Base-by-base conservation (phyloP, 2,797 vertebrate genomes). In the Bryconaethiops microstoma region DNA sequence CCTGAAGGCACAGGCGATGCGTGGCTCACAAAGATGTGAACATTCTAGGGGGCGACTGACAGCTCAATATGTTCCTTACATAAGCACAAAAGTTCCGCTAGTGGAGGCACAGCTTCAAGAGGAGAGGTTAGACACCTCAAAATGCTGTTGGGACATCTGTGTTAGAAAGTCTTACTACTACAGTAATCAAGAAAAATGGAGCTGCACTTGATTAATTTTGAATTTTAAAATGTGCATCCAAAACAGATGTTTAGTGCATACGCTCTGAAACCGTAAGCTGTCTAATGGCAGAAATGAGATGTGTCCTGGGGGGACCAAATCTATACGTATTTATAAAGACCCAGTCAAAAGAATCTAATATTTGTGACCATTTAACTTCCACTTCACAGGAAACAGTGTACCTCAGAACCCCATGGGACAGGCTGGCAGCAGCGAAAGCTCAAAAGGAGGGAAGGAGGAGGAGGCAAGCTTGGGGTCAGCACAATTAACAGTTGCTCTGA, bases 51-150 rank as follows among this genome's bases (percentile, higher is more conserved):
- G 84, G 87, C 77, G 82, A 82, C 39, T 90, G 87, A 86, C 88
- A 90, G 85, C 89, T 92, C 89, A 89, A 86, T 90, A 90, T 92
- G 89, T 79, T 85, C 82, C 88, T 93, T 93, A 92, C 62, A 39
- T 91, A 92, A 93, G 73, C 64, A 40, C 59, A 35, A 72, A 84
- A 80, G 55, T 13, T 63, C 80, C 59, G 23, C 48, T 76, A 77
- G 79, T 70, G 74, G 70, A 60, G 48, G 71, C 50, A 67, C 8
- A 29, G 72, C 60, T 65, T 77, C 81, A 23, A 68, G 13, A 52
- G 62, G 50, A 69, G 9, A 50, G 35, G 13, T 5, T 74, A 25
- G 25, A 23, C 35, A 63, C 29, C 23, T 40, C 8, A 8, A 14
- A 57, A 68, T 45, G 64, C 60, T 14, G 35, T 7, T 29, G 8